A percentile compares a stretch with the other conserved stretches of the same genome.
Evolutionary conservation across 2,888 invertebrate genomes (phyloP).

Genomic region (Hypsopygia costalis): DNA sequence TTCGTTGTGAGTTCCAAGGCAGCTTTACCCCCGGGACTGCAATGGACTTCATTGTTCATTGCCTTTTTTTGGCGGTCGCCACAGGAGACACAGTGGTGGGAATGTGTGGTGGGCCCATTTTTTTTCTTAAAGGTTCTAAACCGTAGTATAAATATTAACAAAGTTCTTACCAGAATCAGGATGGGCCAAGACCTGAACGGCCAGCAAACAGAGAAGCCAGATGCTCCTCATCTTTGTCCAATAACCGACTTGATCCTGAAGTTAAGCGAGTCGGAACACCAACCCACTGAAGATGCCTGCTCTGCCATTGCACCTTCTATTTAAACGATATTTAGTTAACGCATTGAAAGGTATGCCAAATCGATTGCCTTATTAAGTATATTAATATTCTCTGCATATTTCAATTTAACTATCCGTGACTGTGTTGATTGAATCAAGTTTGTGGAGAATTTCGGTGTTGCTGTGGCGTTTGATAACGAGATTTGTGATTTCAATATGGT

Average conservation of each 20-base stretch:
- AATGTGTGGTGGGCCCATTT: too few relatives aligned
- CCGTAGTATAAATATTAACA: too few relatives aligned
- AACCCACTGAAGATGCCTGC: conserved; percentile 50
- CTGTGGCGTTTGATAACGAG: too few relatives aligned
- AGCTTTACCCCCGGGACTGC: too few relatives aligned
- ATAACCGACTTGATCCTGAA: conserved; percentile 28
- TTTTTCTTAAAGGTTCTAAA: too few relatives aligned
- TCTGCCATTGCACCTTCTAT: conserved; percentile 27
- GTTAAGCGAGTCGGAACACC: conserved; percentile 31
- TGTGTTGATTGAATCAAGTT: not conserved
- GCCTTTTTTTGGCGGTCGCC: too few relatives aligned
- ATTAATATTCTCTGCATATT: conserved; percentile 40
- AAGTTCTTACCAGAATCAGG: conserved; percentile 12
- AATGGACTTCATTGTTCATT: too few relatives aligned
- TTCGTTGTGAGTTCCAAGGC: too few relatives aligned
- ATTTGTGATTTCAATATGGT: too few relatives aligned
- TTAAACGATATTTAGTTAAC: conserved; percentile 41
- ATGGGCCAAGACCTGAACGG: conserved; percentile 2
- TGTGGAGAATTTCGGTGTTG: too few relatives aligned
- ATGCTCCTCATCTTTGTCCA: conserved; percentile 24
- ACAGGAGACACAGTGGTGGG: too few relatives aligned
- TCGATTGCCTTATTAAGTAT: conserved; percentile 60
- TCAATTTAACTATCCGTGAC: conserved; percentile 39
- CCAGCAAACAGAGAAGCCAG: conserved; percentile 14
- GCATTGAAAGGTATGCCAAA: conserved; percentile 49